These are phyloP conservation scores for Eristalinus sepulchralis DNA, from an alignment of 2,888 invertebrate species.

Conservation along the genomic window DNA sequence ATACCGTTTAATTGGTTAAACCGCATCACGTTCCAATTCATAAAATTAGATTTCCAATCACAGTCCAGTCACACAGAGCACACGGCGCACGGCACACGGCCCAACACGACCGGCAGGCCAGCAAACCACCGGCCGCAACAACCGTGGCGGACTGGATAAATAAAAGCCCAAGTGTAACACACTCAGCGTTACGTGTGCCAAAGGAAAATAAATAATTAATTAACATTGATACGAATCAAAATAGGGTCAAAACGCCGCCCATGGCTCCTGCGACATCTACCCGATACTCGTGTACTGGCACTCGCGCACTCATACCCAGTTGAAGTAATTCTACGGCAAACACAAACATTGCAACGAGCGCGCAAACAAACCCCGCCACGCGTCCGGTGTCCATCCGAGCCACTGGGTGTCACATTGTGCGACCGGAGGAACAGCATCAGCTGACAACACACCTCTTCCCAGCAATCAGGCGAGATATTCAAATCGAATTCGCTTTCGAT, in stretches of 20 bases:
- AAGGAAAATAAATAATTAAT: slow-evolving; percentile 68
- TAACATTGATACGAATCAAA: slow-evolving; percentile 59
- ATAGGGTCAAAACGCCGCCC: slow-evolving; percentile 60
- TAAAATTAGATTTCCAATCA: slow-evolving; percentile 60
- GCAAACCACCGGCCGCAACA: background rate
- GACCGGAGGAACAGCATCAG: slow-evolving; percentile 45
- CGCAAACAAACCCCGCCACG: slow-evolving; percentile 6
- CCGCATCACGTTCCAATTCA: slow-evolving; percentile 49
- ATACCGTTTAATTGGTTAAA: slow-evolving; percentile 50
- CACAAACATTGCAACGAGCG: slow-evolving; percentile 26
- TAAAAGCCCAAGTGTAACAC: slow-evolving; percentile 33
- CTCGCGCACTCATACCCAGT: slow-evolving; percentile 6
- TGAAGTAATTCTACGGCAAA: slow-evolving; percentile 49
- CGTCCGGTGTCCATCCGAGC: background rate
- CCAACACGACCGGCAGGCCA: background rate
- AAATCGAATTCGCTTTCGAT: slow-evolving; percentile 68
- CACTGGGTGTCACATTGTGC: slow-evolving; percentile 9
- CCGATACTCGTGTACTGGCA: background rate
- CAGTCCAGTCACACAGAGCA: slow-evolving; percentile 5
- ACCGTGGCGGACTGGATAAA: slow-evolving; percentile 14
- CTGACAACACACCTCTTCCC: slow-evolving; percentile 40
- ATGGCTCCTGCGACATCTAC: slow-evolving; percentile 25
- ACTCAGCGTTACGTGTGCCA: slow-evolving; percentile 44
- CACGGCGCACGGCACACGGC: background rate
- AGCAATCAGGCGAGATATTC: slow-evolving; percentile 53